These are phyloP conservation scores for Istiophorus platypterus DNA, from an alignment of 2,113 vertebrate species.

Conservation along the genomic window DNA sequence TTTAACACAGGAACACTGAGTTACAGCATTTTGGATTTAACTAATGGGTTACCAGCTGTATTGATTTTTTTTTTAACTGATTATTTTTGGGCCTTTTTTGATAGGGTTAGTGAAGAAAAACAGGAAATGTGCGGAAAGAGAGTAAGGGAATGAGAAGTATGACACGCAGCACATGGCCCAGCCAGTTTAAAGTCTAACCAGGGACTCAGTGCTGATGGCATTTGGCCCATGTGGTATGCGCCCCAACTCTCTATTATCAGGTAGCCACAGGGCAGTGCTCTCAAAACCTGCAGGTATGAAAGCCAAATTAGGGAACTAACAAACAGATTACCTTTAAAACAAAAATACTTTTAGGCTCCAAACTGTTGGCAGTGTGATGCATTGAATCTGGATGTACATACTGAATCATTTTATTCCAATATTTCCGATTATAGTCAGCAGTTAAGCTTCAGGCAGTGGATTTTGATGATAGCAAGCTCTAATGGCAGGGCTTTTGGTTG, in stretches of 20 bases:
- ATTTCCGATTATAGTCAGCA: conserved; percentile 31
- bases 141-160: too few species aligned
- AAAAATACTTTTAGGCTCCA: not conserved
- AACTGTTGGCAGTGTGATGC: conserved; percentile 23
- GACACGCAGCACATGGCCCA: too few species aligned
- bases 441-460: conserved; percentile 13
- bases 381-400: conserved; percentile 35
- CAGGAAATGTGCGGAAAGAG: too few species aligned
- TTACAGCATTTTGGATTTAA: conserved; percentile 2
- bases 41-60: not conserved
- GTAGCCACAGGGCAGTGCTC: not conserved
- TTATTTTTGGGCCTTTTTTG: too few species aligned
- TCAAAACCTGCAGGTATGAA: conserved; percentile 3
- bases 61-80: too few species aligned
- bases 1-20: not conserved
- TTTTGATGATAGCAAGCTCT: conserved; percentile 37
- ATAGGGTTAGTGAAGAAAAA: too few species aligned
- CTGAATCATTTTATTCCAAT: conserved; percentile 22
- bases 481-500: conserved; percentile 2
- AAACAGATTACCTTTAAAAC: not conserved
- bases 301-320: conserved; percentile 1
- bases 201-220: too few species aligned
- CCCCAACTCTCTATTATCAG: too few species aligned
- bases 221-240: too few species aligned
- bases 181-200: too few species aligned